phyloP scores from a whole-genome alignment of 2,797 vertebrate genomes.

The Sphenopsis melanotis region DNA sequence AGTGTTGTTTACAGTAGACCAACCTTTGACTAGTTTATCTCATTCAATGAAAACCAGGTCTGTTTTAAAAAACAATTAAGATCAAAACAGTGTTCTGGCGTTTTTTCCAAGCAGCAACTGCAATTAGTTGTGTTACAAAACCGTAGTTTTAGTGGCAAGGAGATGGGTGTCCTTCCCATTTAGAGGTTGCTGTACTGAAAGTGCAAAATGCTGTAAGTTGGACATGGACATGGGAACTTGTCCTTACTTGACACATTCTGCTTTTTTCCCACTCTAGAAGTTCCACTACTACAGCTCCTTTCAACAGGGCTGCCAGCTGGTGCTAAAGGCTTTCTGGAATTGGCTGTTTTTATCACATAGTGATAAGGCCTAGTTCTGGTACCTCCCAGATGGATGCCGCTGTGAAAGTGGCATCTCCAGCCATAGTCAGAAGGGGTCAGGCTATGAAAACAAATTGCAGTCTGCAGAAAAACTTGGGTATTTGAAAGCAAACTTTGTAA shows the following conservation, averaged over 20 bases:
- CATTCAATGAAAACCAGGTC: background rate
- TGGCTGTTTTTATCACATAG: background rate
- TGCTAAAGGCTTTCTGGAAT: background rate
- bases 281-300: background rate
- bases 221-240: background rate
- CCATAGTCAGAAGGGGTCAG: background rate
- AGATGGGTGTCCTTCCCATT: background rate
- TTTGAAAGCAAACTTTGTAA: background rate
- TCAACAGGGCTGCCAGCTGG: background rate
- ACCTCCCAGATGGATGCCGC: background rate
- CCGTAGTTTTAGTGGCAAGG: accelerated
- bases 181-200: background rate
- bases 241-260: background rate
- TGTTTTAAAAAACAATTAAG: background rate
- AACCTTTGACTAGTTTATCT: background rate
- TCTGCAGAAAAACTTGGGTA: background rate
- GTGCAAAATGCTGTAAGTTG: background rate
- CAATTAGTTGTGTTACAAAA: background rate
- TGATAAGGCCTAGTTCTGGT: background rate
- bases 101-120: background rate
- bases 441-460: background rate
- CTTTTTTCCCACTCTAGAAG: background rate
- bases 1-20: background rate
- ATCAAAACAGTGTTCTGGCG: background rate
- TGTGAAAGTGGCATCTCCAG: background rate